Conservation (phyloP, 2,113 vertebrate genomes). For the Diglossa brunneiventris region DNA sequence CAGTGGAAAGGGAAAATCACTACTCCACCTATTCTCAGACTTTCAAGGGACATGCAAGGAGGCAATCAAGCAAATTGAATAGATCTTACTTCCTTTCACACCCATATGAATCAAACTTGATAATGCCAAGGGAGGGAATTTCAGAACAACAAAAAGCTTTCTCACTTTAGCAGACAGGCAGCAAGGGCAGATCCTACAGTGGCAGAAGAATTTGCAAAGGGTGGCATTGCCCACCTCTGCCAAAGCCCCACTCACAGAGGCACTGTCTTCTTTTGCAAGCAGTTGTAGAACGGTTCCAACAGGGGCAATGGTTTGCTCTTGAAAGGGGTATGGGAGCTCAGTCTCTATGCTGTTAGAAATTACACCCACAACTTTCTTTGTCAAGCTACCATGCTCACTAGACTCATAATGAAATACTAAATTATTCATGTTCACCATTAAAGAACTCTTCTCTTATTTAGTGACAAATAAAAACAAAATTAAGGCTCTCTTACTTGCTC, state of each 20-base stretch:
- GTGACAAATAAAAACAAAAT: background rate
- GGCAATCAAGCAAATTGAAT: background rate
- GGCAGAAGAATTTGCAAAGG: background rate
- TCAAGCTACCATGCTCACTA: background rate
- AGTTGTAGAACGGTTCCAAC: background rate
- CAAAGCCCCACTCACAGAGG: background rate
- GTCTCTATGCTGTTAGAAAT: background rate
- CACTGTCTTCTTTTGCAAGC: background rate
- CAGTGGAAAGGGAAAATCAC: constrained; percentile 36
- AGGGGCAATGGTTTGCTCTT: background rate
- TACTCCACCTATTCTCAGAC: background rate
- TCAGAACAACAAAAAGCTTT: background rate
- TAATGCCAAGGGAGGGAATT: background rate
- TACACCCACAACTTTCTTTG: background rate
- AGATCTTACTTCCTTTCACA: constrained; percentile 34
- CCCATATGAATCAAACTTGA: background rate
- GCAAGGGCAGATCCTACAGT: background rate
- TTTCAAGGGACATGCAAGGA: background rate
- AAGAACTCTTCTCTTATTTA: constrained; percentile 1
- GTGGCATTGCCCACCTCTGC: background rate
- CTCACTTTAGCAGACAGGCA: background rate
- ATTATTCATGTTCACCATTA: constrained; percentile 16
- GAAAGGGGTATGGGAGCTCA: background rate
- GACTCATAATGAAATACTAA: background rate
- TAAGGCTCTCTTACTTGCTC: background rate